Evolutionary conservation across 2,888 invertebrate genomes (phyloP).

Genomic region (Agonopterix arenella): DNA sequence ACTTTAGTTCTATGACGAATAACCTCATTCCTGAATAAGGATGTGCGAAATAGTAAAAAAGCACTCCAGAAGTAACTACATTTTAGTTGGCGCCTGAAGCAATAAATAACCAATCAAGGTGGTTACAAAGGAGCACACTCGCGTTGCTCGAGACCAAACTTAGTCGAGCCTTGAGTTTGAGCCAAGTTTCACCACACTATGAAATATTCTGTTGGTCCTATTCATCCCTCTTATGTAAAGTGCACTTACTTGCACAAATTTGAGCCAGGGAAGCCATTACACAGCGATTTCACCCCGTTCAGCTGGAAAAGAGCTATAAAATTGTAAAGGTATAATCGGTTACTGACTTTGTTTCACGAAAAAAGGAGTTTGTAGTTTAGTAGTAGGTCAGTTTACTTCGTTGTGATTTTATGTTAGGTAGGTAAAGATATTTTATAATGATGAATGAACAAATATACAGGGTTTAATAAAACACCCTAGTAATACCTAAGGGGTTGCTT

Average conservation of each 20-base stretch:
- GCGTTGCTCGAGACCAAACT: conserved; percentile 31
- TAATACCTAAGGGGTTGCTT: too few species aligned
- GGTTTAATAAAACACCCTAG: too few species aligned
- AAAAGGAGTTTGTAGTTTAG: too few species aligned
- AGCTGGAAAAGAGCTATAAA: conserved; percentile 45
- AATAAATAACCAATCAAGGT: conserved; percentile 48
- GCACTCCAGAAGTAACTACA: neutral
- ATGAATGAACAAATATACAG: too few species aligned
- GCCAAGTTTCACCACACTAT: conserved; percentile 46
- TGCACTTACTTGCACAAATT: conserved; percentile 53
- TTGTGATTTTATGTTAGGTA: too few species aligned
- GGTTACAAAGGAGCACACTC: conserved; percentile 26
- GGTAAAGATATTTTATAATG: too few species aligned
- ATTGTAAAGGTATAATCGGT: conserved; percentile 19
- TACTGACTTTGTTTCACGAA: neutral
- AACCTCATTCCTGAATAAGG: too few species aligned
- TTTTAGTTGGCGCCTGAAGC: conserved; percentile 8
- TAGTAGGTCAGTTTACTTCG: too few species aligned
- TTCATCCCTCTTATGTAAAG: conserved; percentile 43
- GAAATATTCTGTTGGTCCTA: conserved; percentile 52
- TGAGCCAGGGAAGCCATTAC: conserved; percentile 40
- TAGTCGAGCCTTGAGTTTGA: conserved; percentile 38
- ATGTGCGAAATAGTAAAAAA: too few species aligned
- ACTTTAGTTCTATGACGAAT: too few species aligned
- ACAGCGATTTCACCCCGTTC: conserved; percentile 35